phyloP scores from a whole-genome alignment of 2,888 invertebrate species.

The Nomada flava region DNA sequence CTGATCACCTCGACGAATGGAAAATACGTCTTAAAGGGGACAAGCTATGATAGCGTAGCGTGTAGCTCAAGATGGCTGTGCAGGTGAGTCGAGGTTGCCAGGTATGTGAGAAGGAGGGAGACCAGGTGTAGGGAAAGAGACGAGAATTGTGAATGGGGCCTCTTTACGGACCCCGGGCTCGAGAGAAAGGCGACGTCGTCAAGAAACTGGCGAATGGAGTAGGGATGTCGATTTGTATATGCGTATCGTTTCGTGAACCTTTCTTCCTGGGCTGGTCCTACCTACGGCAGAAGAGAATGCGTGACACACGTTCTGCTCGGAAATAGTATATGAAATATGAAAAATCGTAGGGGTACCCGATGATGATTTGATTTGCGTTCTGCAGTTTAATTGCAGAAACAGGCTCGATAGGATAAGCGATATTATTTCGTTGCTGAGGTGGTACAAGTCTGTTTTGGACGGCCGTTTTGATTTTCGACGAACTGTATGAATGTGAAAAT shows the following conservation, averaged over 20 bases:
- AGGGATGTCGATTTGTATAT: constrained; percentile 31
- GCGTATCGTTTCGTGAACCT: background rate
- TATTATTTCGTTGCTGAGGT: too few relatives aligned
- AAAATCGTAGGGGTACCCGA: too few relatives aligned
- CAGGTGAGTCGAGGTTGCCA: constrained; percentile 72
- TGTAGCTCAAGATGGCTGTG: constrained; percentile 75
- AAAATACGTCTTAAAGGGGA: constrained; percentile 57
- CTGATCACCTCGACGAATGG: constrained; percentile 57
- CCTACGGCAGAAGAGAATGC: background rate
- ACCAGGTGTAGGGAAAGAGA: constrained; percentile 26
- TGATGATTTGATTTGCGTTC: too few relatives aligned
- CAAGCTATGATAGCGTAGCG: constrained; percentile 59
- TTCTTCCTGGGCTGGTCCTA: background rate
- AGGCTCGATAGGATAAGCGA: too few relatives aligned
- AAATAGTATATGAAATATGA: background rate
- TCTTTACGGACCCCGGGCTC: constrained; percentile 33
- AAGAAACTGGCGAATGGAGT: background rate
- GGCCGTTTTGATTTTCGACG: too few relatives aligned
- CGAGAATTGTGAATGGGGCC: constrained; percentile 60
- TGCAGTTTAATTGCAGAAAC: too few relatives aligned
- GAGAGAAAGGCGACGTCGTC: constrained; percentile 62
- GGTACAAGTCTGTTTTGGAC: too few relatives aligned
- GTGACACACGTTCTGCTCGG: background rate
- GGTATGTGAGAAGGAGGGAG: constrained; percentile 55
- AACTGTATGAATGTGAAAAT: background rate